Conservation (phyloP, 2,797 vertebrate genomes). For the Poeciliopsis gracilis region DNA sequence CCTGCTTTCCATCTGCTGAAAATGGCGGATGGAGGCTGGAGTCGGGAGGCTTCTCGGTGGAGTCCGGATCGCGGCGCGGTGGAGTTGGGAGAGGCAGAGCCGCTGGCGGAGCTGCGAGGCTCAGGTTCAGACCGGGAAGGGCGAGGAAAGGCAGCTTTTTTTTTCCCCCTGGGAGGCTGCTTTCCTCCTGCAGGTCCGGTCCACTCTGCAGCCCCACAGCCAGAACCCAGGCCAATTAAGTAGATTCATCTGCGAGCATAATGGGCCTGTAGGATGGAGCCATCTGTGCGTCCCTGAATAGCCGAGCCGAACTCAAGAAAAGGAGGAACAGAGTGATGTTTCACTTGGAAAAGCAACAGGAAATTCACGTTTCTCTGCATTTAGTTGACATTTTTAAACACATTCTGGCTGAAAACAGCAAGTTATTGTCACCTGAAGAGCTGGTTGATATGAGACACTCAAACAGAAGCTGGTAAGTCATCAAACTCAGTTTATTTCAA, state of each 20-base stretch:
- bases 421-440: neutral
- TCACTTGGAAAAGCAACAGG: neutral
- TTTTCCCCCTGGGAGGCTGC: slow-evolving; percentile 12
- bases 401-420: neutral
- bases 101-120: slow-evolving; percentile 25
- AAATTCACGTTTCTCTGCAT: neutral
- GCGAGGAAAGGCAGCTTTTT: neutral
- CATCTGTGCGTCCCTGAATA: slow-evolving; percentile 49
- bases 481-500: neutral
- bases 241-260: slow-evolving; percentile 52
- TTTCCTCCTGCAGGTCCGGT: slow-evolving; percentile 25
- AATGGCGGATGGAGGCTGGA: slow-evolving; percentile 82
- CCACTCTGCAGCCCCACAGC: slow-evolving; percentile 49
- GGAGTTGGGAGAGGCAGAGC: slow-evolving; percentile 68
- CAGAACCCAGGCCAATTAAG: slow-evolving; percentile 57
- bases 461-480: neutral
- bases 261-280: slow-evolving; percentile 61
- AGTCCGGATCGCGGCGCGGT: slow-evolving; percentile 60
- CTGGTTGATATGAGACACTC: neutral
- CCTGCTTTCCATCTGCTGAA: slow-evolving; percentile 79
- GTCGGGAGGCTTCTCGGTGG: slow-evolving; percentile 63
- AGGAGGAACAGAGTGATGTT: neutral
- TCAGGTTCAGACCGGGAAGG: slow-evolving; percentile 14
- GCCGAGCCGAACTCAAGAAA: slow-evolving; percentile 16
- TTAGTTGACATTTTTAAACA: neutral